A percentile compares a stretch with the other conserved stretches of the same genome.
Conservation (phyloP, 1,140 invertebrate genomes). For the Acromyrmex echinatior region DNA sequence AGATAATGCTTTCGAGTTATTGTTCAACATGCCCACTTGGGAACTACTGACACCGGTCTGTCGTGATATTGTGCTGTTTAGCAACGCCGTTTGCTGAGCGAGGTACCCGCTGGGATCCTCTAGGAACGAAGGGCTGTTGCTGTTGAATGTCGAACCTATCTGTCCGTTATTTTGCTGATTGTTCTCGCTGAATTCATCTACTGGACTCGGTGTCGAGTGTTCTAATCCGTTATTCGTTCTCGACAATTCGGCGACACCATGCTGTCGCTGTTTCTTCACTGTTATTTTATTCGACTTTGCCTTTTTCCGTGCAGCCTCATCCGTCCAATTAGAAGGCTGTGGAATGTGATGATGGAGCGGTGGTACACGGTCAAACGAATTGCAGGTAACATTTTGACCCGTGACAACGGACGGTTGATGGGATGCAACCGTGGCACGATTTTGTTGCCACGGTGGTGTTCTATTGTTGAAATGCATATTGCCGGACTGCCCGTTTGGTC, state of each 20-base stretch:
- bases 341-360: constrained; percentile 91
- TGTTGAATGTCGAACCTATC: constrained; percentile 80
- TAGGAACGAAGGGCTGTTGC: constrained; percentile 91
- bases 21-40: constrained; percentile 81
- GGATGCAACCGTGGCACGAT: constrained; percentile 83
- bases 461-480: constrained; percentile 85
- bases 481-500: constrained; percentile 76
- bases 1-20: constrained; percentile 80
- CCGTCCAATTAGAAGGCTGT: constrained; percentile 88
- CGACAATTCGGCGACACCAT: constrained; percentile 79
- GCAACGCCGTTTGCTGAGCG: constrained; percentile 93
- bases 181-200: constrained; percentile 83
- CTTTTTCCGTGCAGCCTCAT: constrained; percentile 90
- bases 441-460: constrained; percentile 89
- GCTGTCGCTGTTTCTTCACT: constrained; percentile 88
- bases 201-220: constrained; percentile 73
- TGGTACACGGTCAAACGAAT: constrained; percentile 90
- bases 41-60: constrained; percentile 89
- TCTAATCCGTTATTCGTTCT: constrained; percentile 76
- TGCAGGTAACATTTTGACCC: constrained; percentile 82
- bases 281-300: constrained; percentile 87
- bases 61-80: constrained; percentile 94
- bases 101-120: constrained; percentile 96
- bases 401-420: constrained; percentile 79
- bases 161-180: constrained; percentile 79